These are phyloP conservation scores for Pithys albifrons DNA, from an alignment of 2,113 vertebrate genomes.

Conservation along the genomic window DNA sequence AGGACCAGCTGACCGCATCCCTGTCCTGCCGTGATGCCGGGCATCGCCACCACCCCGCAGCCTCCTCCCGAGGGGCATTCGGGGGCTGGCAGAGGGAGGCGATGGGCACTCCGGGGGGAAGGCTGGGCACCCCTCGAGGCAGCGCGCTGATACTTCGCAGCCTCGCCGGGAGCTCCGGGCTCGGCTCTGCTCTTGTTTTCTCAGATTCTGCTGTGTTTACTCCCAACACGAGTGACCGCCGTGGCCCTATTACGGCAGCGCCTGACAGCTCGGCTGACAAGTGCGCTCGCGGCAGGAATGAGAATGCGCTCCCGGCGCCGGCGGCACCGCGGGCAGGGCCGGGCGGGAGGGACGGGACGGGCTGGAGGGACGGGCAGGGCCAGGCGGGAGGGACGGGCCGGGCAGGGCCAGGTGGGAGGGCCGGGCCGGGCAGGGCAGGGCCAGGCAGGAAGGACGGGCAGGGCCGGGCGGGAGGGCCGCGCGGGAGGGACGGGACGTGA, in stretches of 20 bases:
- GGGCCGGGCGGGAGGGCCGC: too few species aligned
- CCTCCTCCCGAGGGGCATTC: background rate
- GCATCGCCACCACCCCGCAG: accelerated
- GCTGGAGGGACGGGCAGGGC: too few species aligned
- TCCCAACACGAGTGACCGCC: conserved; percentile 58
- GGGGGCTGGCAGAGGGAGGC: background rate
- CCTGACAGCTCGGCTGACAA: conserved; percentile 63
- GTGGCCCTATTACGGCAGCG: conserved; percentile 48
- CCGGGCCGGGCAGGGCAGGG: too few species aligned
- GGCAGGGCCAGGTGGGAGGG: too few species aligned
- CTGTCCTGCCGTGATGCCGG: accelerated
- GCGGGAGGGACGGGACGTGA: too few species aligned
- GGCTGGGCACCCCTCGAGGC: background rate
- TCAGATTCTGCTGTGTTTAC: conserved; percentile 46
- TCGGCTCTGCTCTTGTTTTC: conserved; percentile 48
- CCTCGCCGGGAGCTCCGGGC: background rate
- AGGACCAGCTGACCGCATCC: accelerated
- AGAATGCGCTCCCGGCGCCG: conserved; percentile 6
- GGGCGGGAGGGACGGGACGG: too few species aligned
- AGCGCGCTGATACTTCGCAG: background rate
- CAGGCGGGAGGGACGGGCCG: too few species aligned
- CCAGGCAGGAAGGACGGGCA: too few species aligned
- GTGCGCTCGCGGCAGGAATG: conserved; percentile 55
- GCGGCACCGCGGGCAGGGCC: background rate
- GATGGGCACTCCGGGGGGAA: background rate